Percentiles rank a stretch among this genome's conserved stretches.
Conservation (phyloP, 2,888 invertebrate species). For the Podotricha telesiphe region DNA sequence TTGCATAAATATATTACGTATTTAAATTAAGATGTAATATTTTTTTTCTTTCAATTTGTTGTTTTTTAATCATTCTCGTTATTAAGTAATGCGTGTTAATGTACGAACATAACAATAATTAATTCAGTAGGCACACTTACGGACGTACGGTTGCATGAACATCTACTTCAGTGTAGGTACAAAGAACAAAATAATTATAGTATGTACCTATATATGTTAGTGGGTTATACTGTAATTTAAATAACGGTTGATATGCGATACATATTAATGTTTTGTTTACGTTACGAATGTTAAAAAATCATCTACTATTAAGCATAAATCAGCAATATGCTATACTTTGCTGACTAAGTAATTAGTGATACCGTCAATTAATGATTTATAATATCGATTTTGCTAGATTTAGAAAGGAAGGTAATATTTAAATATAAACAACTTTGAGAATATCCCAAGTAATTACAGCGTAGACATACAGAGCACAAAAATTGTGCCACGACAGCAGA, state of each 20-base stretch:
- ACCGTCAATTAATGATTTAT: too few relatives aligned
- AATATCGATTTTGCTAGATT: too few relatives aligned
- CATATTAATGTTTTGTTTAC: not conserved
- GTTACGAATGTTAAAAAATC: not conserved
- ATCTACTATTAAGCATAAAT: too few relatives aligned
- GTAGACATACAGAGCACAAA: too few relatives aligned
- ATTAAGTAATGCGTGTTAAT: conserved; percentile 1
- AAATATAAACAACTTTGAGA: too few relatives aligned
- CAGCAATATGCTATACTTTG: too few relatives aligned
- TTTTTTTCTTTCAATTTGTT: not conserved
- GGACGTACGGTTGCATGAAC: conserved; percentile 21
- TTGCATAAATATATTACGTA: too few relatives aligned
- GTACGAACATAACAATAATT: conserved; percentile 6
- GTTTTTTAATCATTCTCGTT: not conserved
- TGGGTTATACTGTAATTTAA: conserved; percentile 4
- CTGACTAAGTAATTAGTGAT: too few relatives aligned
- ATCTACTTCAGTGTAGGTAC: conserved; percentile 8
- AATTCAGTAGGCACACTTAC: conserved; percentile 12
- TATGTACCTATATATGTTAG: not conserved
- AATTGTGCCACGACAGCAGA: too few relatives aligned
- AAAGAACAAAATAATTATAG: conserved; percentile 9
- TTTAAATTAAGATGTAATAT: too few relatives aligned
- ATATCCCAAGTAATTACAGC: too few relatives aligned
- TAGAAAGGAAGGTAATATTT: too few relatives aligned
- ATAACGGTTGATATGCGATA: conserved; percentile 1